Evolutionary conservation across 2,888 invertebrate genomes (phyloP).

Genomic region (Morpho deidamia): DNA sequence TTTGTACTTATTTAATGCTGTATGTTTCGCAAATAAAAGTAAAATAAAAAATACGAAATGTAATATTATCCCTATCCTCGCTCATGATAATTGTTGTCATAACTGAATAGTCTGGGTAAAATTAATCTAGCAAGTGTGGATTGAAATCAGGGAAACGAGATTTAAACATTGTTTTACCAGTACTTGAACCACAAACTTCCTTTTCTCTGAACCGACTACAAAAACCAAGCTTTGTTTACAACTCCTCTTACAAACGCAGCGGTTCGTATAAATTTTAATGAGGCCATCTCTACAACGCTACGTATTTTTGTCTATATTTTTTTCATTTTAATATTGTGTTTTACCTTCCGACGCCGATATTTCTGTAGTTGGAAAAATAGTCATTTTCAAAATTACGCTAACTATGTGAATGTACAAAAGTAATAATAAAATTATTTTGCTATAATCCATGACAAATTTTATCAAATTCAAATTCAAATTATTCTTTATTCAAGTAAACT

Average conservation of each 20-base stretch:
- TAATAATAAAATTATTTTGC: too few species aligned
- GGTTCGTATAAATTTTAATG: slow-evolving; percentile 64
- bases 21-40: too few species aligned
- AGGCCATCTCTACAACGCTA: slow-evolving; percentile 40
- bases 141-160: slow-evolving; percentile 2
- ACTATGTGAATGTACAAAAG: too few species aligned
- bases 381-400: too few species aligned
- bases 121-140: neutral
- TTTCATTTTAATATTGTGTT: slow-evolving; percentile 23
- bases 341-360: neutral
- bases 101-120: neutral
- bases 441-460: too few species aligned
- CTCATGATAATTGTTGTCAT: too few species aligned
- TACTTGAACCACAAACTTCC: slow-evolving; percentile 22
- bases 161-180: slow-evolving; percentile 19
- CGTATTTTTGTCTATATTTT: slow-evolving; percentile 31
- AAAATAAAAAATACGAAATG: too few species aligned
- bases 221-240: slow-evolving; percentile 36
- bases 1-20: too few species aligned
- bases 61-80: too few species aligned
- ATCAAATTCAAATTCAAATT: too few species aligned
- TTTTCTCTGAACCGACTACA: slow-evolving; percentile 14
- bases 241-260: slow-evolving; percentile 47
- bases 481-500: too few species aligned
- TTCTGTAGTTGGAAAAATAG: too few species aligned